phyloP scores from a whole-genome alignment of 2,888 invertebrate species.

The Allacma fusca region DNA sequence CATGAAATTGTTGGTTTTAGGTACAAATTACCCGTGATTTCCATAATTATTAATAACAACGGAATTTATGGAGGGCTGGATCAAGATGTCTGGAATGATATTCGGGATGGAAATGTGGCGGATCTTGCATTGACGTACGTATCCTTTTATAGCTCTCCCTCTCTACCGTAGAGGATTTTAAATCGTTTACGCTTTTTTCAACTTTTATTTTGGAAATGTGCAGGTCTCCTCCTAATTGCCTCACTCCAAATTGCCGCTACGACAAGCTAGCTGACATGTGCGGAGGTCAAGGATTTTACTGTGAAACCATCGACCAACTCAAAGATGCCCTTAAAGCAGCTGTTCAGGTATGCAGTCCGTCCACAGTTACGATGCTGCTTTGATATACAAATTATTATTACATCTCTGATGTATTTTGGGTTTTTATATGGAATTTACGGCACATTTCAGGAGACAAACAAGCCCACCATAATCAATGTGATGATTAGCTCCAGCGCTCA shows the following conservation, averaged over 20 bases:
- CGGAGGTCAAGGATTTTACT: conserved; percentile 81
- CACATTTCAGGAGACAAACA: conserved; percentile 69
- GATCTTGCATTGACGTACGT: conserved; percentile 78
- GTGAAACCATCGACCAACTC: conserved; percentile 79
- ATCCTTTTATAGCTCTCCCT: conserved; percentile 30
- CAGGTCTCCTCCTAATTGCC: conserved; percentile 84
- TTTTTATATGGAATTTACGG: neutral
- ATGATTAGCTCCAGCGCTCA: conserved; percentile 87
- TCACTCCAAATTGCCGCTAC: conserved; percentile 82
- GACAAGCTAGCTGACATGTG: conserved; percentile 91
- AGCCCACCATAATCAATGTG: conserved; percentile 88
- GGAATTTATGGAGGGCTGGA: conserved; percentile 92
- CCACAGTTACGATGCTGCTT: too few relatives aligned
- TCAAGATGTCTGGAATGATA: conserved; percentile 75
- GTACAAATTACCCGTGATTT: conserved; percentile 88
- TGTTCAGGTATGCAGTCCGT: conserved; percentile 67
- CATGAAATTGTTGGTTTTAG: too few relatives aligned
- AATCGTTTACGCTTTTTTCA: too few relatives aligned
- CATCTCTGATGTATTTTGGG: too few relatives aligned
- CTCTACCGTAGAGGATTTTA: too few relatives aligned
- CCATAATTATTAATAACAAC: conserved; percentile 89
- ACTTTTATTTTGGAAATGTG: too few relatives aligned
- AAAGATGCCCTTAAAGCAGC: conserved; percentile 74
- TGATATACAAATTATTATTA: too few relatives aligned
- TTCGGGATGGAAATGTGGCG: conserved; percentile 71